Conservation (phyloP, 2,797 vertebrate genomes). For the Myotis pilosus region DNA sequence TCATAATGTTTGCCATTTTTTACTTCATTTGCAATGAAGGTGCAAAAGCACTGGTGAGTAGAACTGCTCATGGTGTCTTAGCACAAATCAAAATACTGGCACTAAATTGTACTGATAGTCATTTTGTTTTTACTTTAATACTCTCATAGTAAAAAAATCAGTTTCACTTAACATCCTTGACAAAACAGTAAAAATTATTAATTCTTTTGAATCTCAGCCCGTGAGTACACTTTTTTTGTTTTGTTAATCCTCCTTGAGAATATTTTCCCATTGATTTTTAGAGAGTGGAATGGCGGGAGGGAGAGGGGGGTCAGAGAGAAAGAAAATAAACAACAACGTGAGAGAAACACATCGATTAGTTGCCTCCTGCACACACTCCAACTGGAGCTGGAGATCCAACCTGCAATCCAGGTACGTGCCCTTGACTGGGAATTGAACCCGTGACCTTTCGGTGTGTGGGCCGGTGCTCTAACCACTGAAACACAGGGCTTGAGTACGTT, state of each 20-base stretch:
- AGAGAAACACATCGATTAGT: no score
- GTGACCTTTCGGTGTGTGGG: no score
- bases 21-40: neutral
- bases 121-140: neutral
- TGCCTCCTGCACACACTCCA: no score
- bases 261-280: no score
- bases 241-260: no score
- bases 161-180: neutral
- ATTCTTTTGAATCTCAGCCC: neutral
- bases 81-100: neutral
- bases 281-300: no score
- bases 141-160: neutral
- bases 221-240: neutral
- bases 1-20: neutral
- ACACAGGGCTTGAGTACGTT: neutral
- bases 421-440: no score
- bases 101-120: neutral
- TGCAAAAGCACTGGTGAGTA: neutral
- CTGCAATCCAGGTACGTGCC: no score
- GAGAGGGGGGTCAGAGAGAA: no score
- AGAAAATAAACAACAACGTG: no score
- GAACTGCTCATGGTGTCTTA: neutral
- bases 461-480: no score
- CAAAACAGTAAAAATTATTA: neutral
- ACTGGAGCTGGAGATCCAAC: no score